Percentiles rank a stretch among this genome's conserved stretches.
phyloP scores from a whole-genome alignment of 1,140 invertebrate genomes.

The Drosophila asahinai region DNA sequence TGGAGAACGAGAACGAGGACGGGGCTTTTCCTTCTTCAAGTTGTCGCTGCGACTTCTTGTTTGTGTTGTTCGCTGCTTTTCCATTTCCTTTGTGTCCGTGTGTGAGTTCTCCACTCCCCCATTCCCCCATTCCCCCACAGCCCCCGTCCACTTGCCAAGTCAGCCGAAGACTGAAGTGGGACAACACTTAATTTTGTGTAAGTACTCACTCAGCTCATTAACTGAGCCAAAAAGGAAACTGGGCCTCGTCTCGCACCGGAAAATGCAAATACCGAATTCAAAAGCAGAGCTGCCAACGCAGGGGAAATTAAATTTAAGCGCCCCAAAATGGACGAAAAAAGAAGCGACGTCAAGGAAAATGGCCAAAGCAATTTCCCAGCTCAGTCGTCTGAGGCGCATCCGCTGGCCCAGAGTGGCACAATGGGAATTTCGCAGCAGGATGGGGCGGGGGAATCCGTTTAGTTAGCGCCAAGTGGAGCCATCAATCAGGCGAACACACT shows the following conservation, averaged over 20 bases:
- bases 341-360: constrained; percentile 34
- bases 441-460: constrained; percentile 55
- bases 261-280: constrained; percentile 62
- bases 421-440: neutral
- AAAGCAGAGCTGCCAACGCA: constrained; percentile 40
- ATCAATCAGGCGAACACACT: constrained; percentile 64
- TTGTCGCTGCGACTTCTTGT: constrained; percentile 67
- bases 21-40: constrained; percentile 75
- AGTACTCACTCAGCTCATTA: constrained; percentile 84
- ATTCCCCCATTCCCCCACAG: constrained; percentile 3
- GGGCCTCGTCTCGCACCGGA: constrained; percentile 42
- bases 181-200: constrained; percentile 84
- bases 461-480: constrained; percentile 65
- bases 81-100: constrained; percentile 76
- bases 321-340: constrained; percentile 35
- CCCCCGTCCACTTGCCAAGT: constrained; percentile 59
- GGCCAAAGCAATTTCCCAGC: constrained; percentile 45
- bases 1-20: constrained; percentile 45
- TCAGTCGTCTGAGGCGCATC: constrained; percentile 18
- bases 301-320: constrained; percentile 77
- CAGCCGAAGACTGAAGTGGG: constrained; percentile 76
- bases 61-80: constrained; percentile 74
- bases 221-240: constrained; percentile 68
- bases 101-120: constrained; percentile 18
- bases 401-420: constrained; percentile 36